These are phyloP conservation scores for Tipula lateralis DNA, from an alignment of 2,888 invertebrate genomes.

Conservation along the genomic window DNA sequence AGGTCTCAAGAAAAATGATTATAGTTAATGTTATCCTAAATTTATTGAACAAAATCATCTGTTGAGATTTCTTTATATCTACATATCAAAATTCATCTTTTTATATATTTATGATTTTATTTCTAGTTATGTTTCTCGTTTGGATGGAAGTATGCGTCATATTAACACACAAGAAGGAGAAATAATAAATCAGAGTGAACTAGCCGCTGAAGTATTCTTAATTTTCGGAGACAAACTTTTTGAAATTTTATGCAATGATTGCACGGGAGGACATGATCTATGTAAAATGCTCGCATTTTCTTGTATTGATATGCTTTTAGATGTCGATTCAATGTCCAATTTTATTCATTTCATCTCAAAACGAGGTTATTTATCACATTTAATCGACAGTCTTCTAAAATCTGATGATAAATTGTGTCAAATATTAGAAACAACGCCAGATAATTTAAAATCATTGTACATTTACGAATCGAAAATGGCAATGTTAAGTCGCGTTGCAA, in stretches of 20 bases:
- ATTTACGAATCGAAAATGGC: constrained; percentile 86
- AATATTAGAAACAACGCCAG: constrained; percentile 62
- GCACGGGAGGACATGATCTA: constrained; percentile 82
- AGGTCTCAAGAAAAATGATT: too few relatives aligned
- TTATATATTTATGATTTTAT: background rate
- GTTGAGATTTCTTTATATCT: too few relatives aligned
- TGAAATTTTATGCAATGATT: constrained; percentile 78
- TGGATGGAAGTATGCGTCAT: constrained; percentile 56
- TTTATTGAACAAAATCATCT: too few relatives aligned
- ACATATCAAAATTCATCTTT: too few relatives aligned
- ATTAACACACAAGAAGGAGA: constrained; percentile 60
- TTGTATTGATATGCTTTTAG: constrained; percentile 72
- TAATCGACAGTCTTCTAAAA: constrained; percentile 73
- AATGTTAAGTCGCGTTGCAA: constrained; percentile 65
- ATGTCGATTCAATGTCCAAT: constrained; percentile 64
- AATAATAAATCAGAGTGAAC: constrained; percentile 39
- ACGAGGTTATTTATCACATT: constrained; percentile 67
- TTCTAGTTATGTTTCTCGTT: constrained; percentile 57
- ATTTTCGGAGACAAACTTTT: constrained; percentile 77
- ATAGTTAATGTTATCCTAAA: too few relatives aligned
- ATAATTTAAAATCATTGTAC: constrained; percentile 70
- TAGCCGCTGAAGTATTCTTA: constrained; percentile 59
- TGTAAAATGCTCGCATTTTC: constrained; percentile 84
- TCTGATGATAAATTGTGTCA: constrained; percentile 63
- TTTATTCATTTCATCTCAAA: constrained; percentile 60